phyloP scores from a whole-genome alignment of 1,140 invertebrate genomes.

The Drosophila varians region DNA sequence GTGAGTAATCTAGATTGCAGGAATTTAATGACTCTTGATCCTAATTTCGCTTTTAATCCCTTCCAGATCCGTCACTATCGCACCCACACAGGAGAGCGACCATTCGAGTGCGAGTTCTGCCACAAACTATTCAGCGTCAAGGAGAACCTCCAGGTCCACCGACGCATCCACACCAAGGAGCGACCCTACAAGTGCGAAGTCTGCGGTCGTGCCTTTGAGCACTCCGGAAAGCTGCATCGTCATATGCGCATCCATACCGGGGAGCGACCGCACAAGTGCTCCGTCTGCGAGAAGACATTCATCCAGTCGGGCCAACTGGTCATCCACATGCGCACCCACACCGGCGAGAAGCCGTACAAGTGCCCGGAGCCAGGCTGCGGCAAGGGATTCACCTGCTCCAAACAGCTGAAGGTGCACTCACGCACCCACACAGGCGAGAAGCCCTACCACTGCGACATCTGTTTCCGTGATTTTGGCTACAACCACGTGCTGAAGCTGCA shows the following conservation, averaged over 20 bases:
- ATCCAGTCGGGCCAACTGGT: slow-evolving; percentile 94
- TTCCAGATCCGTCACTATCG: slow-evolving; percentile 90
- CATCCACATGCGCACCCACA: slow-evolving; percentile 94
- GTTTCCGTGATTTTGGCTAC: slow-evolving; percentile 89
- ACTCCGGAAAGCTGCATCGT: slow-evolving; percentile 95
- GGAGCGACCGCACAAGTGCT: slow-evolving; percentile 96
- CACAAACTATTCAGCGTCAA: slow-evolving; percentile 96
- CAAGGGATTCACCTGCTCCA: slow-evolving; percentile 95
- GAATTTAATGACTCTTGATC: no score
- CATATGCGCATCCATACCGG: slow-evolving; percentile 97
- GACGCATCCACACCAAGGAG: slow-evolving; percentile 96
- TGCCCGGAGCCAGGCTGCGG: slow-evolving; percentile 91
- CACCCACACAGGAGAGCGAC: slow-evolving; percentile 94
- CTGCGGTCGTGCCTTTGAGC: slow-evolving; percentile 95
- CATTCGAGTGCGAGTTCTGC: slow-evolving; percentile 96
- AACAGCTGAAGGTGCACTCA: slow-evolving; percentile 93
- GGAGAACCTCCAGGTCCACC: slow-evolving; percentile 95
- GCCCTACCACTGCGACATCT: slow-evolving; percentile 87
- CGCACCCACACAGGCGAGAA: slow-evolving; percentile 94
- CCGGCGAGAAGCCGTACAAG: slow-evolving; percentile 95
- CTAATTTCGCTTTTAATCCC: no score
- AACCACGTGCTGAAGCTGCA: slow-evolving; percentile 95
- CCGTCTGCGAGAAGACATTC: slow-evolving; percentile 95
- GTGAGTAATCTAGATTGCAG: slow-evolving; percentile 85
- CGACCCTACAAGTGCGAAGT: slow-evolving; percentile 92